Percentiles rank a stretch among this genome's conserved stretches.
Evolutionary conservation across 2,113 vertebrate genomes (phyloP).

Genomic region (Trogon surrucura): DNA sequence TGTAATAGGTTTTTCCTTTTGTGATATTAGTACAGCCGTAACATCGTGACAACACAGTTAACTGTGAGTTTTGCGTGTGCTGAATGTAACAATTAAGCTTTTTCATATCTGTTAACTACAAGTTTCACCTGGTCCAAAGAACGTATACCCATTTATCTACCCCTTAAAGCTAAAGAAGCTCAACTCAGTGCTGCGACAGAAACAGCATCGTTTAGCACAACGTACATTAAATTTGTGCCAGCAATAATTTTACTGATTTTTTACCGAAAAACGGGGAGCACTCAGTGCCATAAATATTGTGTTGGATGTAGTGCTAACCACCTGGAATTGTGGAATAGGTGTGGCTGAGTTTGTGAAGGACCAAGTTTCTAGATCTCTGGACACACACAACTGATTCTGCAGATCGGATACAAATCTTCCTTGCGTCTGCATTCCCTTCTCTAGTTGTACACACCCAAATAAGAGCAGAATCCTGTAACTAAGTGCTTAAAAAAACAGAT

Average conservation of each 20-base stretch:
- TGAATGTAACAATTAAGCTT: background rate
- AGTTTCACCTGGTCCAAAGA: background rate
- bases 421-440: background rate
- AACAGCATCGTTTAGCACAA: background rate
- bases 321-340: fast-evolving
- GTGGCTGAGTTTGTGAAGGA: background rate
- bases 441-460: background rate
- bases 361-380: background rate
- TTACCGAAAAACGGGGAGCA: background rate
- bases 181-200: background rate
- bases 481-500: background rate
- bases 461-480: background rate
- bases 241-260: background rate
- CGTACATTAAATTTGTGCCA: background rate
- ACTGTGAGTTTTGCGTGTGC: background rate
- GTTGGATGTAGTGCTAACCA: background rate
- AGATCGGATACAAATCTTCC: background rate
- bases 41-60: background rate
- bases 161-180: background rate
- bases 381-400: background rate
- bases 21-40: background rate
- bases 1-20: background rate
- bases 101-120: background rate
- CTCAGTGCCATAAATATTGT: background rate
- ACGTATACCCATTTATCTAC: background rate